Conservation (phyloP, 2,888 invertebrate species). For the Rambutsinella grinnellia region DNA sequence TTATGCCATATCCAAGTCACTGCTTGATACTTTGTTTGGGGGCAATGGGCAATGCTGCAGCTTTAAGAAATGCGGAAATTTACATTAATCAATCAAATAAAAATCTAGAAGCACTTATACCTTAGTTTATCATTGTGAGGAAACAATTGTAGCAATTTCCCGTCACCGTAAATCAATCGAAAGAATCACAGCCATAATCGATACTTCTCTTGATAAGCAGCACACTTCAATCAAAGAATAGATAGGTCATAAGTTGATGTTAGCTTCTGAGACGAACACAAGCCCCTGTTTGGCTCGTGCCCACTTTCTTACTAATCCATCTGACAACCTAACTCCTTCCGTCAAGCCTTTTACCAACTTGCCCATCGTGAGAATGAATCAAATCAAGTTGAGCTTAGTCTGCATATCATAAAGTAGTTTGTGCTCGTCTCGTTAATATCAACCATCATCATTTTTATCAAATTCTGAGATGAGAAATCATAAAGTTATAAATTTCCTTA, state of each 20-base stretch:
- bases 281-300: slow-evolving; percentile 38
- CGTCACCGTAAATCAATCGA: slow-evolving; percentile 5
- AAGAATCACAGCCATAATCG: neutral
- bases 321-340: neutral
- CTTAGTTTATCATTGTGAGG: too few species aligned
- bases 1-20: too few species aligned
- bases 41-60: too few species aligned
- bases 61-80: too few species aligned
- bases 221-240: neutral
- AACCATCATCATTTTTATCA: slow-evolving; percentile 10
- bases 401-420: slow-evolving; percentile 21
- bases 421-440: neutral
- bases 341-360: neutral
- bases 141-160: neutral
- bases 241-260: slow-evolving; percentile 40
- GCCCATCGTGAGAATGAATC: neutral
- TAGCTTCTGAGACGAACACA: slow-evolving; percentile 9
- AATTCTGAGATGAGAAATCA: slow-evolving; percentile 16
- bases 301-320: too few species aligned
- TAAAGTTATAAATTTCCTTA: neutral
- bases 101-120: too few species aligned
- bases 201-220: slow-evolving; percentile 5
- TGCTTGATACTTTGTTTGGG: too few species aligned
- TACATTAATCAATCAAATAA: too few species aligned
- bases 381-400: slow-evolving; percentile 14